Evolutionary conservation across 2,113 vertebrate species (phyloP).

Genomic region (Tragelaphus scriptus): DNA sequence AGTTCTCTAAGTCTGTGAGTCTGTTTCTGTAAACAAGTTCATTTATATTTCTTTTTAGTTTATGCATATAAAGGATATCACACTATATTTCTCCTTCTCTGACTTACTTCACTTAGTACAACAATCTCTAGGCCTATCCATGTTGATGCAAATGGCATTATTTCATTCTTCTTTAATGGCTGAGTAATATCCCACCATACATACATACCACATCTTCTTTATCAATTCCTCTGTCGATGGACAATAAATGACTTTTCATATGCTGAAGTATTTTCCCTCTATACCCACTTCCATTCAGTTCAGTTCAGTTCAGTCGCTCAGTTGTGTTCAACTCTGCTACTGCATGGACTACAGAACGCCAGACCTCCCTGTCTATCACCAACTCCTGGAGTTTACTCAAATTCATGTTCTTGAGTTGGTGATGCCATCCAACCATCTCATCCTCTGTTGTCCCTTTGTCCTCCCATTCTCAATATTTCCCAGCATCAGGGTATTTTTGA

Average conservation of each 20-base stretch:
- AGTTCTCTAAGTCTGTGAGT: background rate
- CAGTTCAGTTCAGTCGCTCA: background rate
- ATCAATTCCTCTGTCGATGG: background rate
- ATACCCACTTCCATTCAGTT: background rate
- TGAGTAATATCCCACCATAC: background rate
- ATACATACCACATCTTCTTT: background rate
- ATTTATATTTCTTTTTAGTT: background rate
- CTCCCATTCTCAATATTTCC: background rate
- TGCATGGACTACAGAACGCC: accelerated
- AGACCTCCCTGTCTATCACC: background rate
- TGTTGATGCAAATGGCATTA: background rate
- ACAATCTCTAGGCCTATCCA: background rate
- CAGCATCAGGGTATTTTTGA: background rate
- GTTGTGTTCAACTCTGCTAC: background rate
- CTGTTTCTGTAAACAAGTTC: background rate
- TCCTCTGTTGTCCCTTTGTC: background rate
- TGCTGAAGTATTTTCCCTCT: background rate
- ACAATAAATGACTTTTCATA: background rate
- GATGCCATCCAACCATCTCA: background rate
- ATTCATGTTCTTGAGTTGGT: background rate
- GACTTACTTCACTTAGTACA: background rate
- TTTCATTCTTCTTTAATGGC: background rate
- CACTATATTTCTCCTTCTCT: background rate
- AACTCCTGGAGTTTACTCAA: background rate
- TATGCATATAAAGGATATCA: background rate